Base-by-base conservation (phyloP, 2,888 invertebrate genomes). In the Punctoribates punctum region DNA sequence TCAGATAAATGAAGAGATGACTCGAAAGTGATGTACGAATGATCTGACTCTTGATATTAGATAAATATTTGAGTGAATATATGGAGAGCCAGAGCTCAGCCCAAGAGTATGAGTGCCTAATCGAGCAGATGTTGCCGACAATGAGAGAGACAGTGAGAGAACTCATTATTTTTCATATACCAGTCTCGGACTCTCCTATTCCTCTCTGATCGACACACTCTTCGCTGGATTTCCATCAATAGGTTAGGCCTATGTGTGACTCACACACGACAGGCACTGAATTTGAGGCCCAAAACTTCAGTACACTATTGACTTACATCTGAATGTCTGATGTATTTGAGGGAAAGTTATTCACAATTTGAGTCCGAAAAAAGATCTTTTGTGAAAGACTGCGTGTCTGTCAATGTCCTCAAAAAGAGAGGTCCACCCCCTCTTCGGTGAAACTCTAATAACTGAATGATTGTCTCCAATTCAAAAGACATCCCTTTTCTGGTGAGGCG, bases 61-160 rank as follows among this genome's bases (percentile, higher is more conserved):
- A 42, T 42, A 42, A 42, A 42, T 42, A 42, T 34, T 6, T 38
- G n/a, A 65, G 20, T 57, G 57, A 20, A 57, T 62, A 62, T 62
- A 34, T 23, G 20, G 27, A 15, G 15, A 60, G 34, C 17, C 17
- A 62, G 29, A 1, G 29, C 62, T 27, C 29, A 27, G 62, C 13
- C 0, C n/a, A 17, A 27, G 60, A 65, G 38, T 65, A 65, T 70
- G 65, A 70, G 38, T 70, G 70, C 70, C 42, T 70, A 70, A 70
- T 70, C 70, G 70, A 70, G 70, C 70, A 70, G 70, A 70, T 70
- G 70, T 70, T 70, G 46, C 70, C 17, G 70, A 70, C 70, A 62
- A 17, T 27, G 62, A 62, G 62, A 62, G 62, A 62, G 2, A 70
- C 70, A 17, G 23, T 20, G 54, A 54, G 62, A 62, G 62, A 34